Conservation (phyloP, 2,888 invertebrate genomes). For the Oligia strigilis region DNA sequence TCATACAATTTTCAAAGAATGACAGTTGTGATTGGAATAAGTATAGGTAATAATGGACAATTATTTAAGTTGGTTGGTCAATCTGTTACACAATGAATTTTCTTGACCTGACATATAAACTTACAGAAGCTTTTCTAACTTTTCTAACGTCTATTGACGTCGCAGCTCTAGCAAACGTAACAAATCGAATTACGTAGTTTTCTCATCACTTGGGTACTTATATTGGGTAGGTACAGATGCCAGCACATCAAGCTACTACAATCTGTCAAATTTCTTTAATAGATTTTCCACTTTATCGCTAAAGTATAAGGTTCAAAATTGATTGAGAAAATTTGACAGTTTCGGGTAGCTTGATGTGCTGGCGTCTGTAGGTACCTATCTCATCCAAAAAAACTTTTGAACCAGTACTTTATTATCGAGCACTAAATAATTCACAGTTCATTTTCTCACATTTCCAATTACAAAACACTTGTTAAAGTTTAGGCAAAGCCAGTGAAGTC, state of each 20-base stretch:
- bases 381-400: conserved; percentile 8
- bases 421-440: not conserved
- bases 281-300: too few relatives aligned
- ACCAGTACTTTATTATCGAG: not conserved
- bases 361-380: too few relatives aligned
- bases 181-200: conserved; percentile 30
- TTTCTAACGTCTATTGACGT: not conserved
- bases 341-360: too few relatives aligned
- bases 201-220: conserved; percentile 22
- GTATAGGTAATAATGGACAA: not conserved
- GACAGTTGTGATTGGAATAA: not conserved
- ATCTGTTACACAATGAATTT: not conserved
- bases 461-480: not conserved
- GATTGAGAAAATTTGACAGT: too few relatives aligned
- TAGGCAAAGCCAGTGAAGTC: not conserved
- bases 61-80: not conserved
- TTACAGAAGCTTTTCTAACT: not conserved
- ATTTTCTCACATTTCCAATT: conserved; percentile 9
- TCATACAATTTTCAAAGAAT: not conserved
- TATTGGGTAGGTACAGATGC: not conserved
- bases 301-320: too few relatives aligned
- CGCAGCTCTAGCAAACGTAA: not conserved
- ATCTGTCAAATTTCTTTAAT: too few relatives aligned
- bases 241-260: too few relatives aligned
- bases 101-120: not conserved